These are phyloP conservation scores for Apostichopus leukothele DNA, from an alignment of 53 echinoderm and acorn worm species.

Conservation along the genomic window DNA sequence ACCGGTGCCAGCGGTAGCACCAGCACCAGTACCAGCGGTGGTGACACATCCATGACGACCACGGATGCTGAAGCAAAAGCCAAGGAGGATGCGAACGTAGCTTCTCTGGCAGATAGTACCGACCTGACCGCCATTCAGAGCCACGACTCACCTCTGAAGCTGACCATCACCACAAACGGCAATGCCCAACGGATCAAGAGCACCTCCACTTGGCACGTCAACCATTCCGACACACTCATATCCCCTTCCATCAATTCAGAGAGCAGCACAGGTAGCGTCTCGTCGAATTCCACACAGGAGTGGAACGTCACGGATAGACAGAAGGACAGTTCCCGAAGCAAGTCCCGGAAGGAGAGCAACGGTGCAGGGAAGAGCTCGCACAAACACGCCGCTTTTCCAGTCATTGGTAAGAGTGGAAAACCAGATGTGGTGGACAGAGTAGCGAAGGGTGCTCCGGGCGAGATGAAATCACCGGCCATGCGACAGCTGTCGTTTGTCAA, in stretches of 20 bases:
- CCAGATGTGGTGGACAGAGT: constrained; percentile 11
- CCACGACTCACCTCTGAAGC: constrained; percentile 86
- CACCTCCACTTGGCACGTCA: constrained; percentile 76
- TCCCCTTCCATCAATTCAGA: constrained; percentile 93
- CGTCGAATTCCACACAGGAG: constrained; percentile 93
- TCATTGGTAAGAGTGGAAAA: constrained; percentile 41
- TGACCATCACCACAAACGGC: constrained; percentile 94
- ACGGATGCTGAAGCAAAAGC: neutral
- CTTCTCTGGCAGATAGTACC: constrained; percentile 72
- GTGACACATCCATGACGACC: neutral
- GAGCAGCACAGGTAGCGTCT: constrained; percentile 80
- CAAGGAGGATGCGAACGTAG: constrained; percentile 10
- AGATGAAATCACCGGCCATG: constrained; percentile 56
- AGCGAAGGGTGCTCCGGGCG: constrained; percentile 7
- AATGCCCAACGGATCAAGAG: constrained; percentile 79
- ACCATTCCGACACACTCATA: constrained; percentile 68
- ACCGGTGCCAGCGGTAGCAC: neutral
- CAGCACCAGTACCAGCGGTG: neutral
- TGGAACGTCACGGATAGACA: constrained; percentile 84
- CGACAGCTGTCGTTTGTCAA: constrained; percentile 50
- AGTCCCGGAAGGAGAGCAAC: constrained; percentile 62
- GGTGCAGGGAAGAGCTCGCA: constrained; percentile 41
- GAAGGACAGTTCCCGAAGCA: constrained; percentile 52
- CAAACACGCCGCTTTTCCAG: constrained; percentile 55
- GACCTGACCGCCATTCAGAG: constrained; percentile 84